These are phyloP conservation scores for Auanema freiburgensis DNA, from an alignment of 2,888 invertebrate genomes.

Conservation along the genomic window DNA sequence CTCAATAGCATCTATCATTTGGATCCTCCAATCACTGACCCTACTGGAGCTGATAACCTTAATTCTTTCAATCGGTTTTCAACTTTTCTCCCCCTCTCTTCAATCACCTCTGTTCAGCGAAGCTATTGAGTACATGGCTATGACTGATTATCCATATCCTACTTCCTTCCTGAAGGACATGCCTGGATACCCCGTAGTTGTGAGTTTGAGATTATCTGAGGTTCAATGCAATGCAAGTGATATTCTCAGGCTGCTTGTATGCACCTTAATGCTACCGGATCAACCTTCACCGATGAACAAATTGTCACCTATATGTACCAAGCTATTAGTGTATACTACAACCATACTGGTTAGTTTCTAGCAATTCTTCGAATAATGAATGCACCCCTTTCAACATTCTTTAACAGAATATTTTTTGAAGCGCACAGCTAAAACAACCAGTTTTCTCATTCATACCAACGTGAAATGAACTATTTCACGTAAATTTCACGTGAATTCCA, in stretches of 20 bases:
- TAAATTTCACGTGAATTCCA: no score
- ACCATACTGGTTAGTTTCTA: conserved; percentile 19
- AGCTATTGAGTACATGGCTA: conserved; percentile 74
- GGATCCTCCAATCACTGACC: conserved; percentile 68
- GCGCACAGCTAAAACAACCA: no score
- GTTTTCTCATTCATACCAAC: no score
- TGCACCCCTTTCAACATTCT: no score
- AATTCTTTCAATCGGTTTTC: conserved; percentile 9
- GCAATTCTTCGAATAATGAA: no score
- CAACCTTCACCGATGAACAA: conserved; percentile 29
- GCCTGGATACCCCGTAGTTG: conserved; percentile 82
- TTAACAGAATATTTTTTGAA: no score
- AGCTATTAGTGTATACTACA: conserved; percentile 42
- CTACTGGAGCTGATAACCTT: conserved; percentile 30
- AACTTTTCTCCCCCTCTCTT: background rate
- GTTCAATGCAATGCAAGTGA: background rate
- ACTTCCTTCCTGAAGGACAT: conserved; percentile 77
- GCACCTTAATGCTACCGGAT: conserved; percentile 18
- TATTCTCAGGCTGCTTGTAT: conserved; percentile 7
- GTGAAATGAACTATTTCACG: no score
- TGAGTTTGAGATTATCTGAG: conserved; percentile 44
- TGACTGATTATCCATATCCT: conserved; percentile 92
- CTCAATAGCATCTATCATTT: conserved; percentile 77
- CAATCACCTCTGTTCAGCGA: conserved; percentile 26
- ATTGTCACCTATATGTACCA: conserved; percentile 28